Evolutionary conservation across 2,797 vertebrate genomes (phyloP).

Genomic region (Halcyon smyrnensis): DNA sequence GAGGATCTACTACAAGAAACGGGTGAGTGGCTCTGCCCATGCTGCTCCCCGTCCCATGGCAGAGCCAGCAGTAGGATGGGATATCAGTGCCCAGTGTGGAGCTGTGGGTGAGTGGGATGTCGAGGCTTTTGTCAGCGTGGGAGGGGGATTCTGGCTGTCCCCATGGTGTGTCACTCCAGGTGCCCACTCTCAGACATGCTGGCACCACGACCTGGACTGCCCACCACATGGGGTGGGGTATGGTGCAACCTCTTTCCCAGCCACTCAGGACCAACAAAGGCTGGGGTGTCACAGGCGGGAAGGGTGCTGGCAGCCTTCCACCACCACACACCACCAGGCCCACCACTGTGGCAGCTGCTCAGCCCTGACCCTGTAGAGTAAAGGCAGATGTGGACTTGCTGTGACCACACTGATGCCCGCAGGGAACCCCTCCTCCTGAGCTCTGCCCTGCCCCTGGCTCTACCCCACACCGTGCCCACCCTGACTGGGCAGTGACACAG

Average conservation of each 20-base stretch:
- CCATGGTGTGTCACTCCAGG: not conserved
- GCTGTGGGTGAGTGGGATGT: fast-evolving
- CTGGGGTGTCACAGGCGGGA: not conserved
- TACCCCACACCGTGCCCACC: fast-evolving
- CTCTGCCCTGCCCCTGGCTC: not conserved
- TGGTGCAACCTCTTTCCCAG: not conserved
- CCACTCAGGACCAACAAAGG: not conserved
- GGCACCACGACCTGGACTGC: not conserved
- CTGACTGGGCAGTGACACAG: not conserved
- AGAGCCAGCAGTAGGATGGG: not conserved
- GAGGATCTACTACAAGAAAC: constrained; percentile 98
- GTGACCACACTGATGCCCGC: not conserved
- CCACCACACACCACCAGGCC: not conserved
- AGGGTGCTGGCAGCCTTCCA: not conserved
- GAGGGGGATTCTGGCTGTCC: not conserved
- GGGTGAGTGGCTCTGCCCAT: constrained; percentile 78
- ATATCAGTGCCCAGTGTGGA: not conserved
- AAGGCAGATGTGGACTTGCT: not conserved
- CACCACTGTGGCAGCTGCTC: fast-evolving
- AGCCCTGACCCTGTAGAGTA: not conserved
- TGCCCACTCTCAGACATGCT: not conserved
- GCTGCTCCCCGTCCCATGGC: not conserved
- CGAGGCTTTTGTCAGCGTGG: fast-evolving
- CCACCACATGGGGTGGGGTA: fast-evolving
- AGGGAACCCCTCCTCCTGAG: not conserved